A percentile compares a stretch with the other conserved stretches of the same genome.
Conservation (phyloP, 1,140 invertebrate species). For the Rhagoletis zephyria region DNA sequence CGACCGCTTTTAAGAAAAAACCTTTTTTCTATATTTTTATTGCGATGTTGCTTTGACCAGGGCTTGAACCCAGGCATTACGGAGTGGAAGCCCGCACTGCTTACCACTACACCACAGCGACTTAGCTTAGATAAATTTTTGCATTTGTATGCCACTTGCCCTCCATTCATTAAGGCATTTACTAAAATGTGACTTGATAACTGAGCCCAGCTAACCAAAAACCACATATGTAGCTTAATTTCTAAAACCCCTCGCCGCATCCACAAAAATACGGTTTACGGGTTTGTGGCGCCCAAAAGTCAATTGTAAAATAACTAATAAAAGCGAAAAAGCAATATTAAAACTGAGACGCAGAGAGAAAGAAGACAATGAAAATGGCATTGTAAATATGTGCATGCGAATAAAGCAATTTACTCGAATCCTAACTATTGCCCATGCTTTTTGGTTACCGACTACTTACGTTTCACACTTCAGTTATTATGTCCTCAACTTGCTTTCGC, state of each 20-base stretch:
- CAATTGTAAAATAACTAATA: not conserved
- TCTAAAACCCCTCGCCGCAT: not conserved
- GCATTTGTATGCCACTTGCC: too few relatives aligned
- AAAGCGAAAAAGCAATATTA: not conserved
- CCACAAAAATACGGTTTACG: slow-evolving; percentile 13
- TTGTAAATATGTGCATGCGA: not conserved
- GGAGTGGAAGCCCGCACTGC: too few relatives aligned
- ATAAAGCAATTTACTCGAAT: not conserved
- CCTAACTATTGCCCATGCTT: not conserved
- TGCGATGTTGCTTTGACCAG: too few relatives aligned
- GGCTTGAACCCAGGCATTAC: too few relatives aligned
- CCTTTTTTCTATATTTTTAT: too few relatives aligned
- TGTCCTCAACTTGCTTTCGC: not conserved
- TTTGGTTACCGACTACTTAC: not conserved
- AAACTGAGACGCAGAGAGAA: not conserved
- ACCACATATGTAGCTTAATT: not conserved
- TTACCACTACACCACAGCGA: too few relatives aligned
- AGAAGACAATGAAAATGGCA: not conserved
- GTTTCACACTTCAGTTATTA: slow-evolving; percentile 32
- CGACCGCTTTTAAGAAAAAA: too few relatives aligned
- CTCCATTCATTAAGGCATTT: too few relatives aligned
- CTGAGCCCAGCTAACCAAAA: not conserved
- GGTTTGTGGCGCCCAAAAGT: slow-evolving; percentile 27
- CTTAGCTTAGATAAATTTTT: too few relatives aligned
- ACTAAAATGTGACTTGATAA: not conserved